Evolutionary conservation across 2,888 invertebrate genomes (phyloP), one percentile per base, ranked within the genome.

Genomic region (Papilio protenor): DNA sequence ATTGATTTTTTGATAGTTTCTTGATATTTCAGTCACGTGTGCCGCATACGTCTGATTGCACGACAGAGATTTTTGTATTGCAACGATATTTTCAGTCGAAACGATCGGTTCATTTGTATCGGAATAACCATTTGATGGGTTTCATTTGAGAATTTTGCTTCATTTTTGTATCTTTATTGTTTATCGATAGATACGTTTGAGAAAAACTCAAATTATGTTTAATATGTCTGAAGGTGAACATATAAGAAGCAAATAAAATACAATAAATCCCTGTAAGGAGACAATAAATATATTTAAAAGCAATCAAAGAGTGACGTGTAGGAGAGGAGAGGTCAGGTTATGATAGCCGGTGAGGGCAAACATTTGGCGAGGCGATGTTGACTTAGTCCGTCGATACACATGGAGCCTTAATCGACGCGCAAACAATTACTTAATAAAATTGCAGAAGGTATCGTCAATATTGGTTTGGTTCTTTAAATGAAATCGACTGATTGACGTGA

Each of bases 361-460:
- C 33, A 64, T 27, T 64, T 16, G 64, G 2, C 8, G 27, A 33
- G 27, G 64, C 21, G 27, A 33, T 64, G 18, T 64, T 64, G 64
- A 64, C 64, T 64, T 23, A 64, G 27, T 64, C 64, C 64, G 27
- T 33, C 18, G 27, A 64, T 64, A 64, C 64, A 27, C 64, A 6
- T 18, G 18, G 33, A 64, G 18, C 27, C 64, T 64, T 64, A 64
- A 64, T 64, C 64, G 64, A 64, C 33, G 33, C 16, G 64, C 64
- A 64, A 64, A 64, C 64, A 64, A 64, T 64, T 33, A 18, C 64
- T 64, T 64, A 64, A 64, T 64, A 64, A 64, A 64, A 64, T 64
- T 27, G 64, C 64, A 64, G 21, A 64, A 27, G 64, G 16, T 27
- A 33, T 64, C 21, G 33, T 33, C 33, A 27, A 64, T 64, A 64